Conservation (phyloP, 2,888 invertebrate genomes). For the Capitulum mitella region DNA sequence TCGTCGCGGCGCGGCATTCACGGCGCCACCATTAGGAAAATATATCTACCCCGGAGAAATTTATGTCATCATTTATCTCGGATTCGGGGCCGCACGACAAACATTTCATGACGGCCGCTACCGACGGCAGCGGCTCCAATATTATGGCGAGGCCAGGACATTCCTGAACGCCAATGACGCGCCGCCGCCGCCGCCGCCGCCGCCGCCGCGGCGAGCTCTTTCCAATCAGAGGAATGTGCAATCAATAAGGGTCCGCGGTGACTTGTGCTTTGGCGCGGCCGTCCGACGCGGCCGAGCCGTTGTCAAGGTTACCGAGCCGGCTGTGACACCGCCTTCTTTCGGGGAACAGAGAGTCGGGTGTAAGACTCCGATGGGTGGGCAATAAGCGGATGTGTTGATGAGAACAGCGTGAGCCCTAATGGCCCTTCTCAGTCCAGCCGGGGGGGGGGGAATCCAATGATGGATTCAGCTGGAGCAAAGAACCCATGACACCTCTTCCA, state of each 20-base stretch:
- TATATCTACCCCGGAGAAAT: slow-evolving; percentile 9
- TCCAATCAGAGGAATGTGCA: slow-evolving; percentile 8
- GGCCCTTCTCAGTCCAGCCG: no score
- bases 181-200: neutral
- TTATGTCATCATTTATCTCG: slow-evolving; percentile 18
- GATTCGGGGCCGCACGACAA: neutral
- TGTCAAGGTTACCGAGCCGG: neutral
- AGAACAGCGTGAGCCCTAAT: no score
- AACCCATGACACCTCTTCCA: no score
- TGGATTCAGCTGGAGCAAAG: no score
- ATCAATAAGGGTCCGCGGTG: slow-evolving; percentile 1
- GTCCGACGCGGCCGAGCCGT: neutral
- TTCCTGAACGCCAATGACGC: neutral
- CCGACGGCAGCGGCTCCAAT: neutral
- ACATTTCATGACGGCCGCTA: slow-evolving; percentile 16
- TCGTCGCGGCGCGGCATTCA: neutral
- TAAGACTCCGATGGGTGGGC: neutral
- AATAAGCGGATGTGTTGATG: neutral
- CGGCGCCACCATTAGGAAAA: slow-evolving; percentile 6
- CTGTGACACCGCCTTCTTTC: no score
- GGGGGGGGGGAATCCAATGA: no score
- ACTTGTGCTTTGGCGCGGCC: neutral
- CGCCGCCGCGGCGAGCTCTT: neutral
- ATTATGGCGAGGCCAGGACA: neutral
- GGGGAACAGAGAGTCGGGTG: no score